These are phyloP conservation scores for Drosophila recens DNA, from an alignment of 2,888 invertebrate genomes.

Conservation along the genomic window DNA sequence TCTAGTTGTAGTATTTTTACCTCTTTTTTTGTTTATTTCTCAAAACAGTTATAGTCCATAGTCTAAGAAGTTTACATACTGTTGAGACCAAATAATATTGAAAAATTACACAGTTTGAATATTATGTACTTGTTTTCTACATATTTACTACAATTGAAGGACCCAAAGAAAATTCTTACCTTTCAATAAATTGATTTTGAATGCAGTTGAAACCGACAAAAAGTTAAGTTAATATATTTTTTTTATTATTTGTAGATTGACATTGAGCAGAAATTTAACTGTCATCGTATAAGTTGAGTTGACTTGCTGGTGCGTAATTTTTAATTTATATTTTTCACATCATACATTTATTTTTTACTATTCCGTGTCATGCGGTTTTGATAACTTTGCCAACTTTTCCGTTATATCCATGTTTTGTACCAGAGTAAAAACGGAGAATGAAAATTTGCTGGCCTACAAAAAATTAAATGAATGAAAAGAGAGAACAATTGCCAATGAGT, in stretches of 20 bases:
- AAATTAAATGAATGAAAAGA: neutral
- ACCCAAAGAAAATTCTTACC: too few species aligned
- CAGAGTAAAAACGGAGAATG: constrained; percentile 76
- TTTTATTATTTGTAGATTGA: neutral
- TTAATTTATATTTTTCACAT: neutral
- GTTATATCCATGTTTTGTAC: constrained; percentile 74
- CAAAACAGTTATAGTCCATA: too few species aligned
- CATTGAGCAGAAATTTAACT: neutral
- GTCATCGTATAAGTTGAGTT: neutral
- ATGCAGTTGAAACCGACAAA: too few species aligned
- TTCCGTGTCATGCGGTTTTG: neutral
- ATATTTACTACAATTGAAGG: too few species aligned
- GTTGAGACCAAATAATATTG: too few species aligned
- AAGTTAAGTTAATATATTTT: too few species aligned
- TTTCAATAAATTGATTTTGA: too few species aligned
- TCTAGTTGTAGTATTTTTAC: too few species aligned
- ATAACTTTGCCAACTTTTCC: constrained; percentile 41
- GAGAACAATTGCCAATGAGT: neutral
- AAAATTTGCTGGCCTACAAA: constrained; percentile 72
- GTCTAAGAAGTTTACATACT: too few species aligned
- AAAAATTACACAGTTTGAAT: too few species aligned
- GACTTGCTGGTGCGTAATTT: neutral
- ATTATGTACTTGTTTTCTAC: too few species aligned
- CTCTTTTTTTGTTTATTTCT: too few species aligned
- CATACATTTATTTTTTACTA: neutral